phyloP scores from a whole-genome alignment of 1,140 invertebrate species.

The Bicyclus anynana region DNA sequence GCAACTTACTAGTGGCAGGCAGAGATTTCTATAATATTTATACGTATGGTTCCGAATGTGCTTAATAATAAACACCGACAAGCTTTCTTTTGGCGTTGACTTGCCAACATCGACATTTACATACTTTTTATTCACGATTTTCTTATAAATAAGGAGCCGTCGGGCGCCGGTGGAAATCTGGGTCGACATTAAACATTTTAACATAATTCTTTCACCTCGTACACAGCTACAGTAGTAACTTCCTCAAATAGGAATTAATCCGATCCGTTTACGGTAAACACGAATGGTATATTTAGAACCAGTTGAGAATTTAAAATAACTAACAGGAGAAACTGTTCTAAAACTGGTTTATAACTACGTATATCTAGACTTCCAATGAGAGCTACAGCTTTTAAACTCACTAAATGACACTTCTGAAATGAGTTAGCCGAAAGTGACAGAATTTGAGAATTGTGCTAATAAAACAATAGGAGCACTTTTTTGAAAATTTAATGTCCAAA shows the following conservation, averaged over 20 bases:
- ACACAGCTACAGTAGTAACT: slow-evolving; percentile 32
- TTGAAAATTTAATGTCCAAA: no score
- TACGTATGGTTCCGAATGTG: slow-evolving; percentile 12
- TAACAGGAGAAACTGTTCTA: slow-evolving; percentile 1
- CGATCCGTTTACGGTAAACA: slow-evolving; percentile 31
- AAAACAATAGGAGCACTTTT: no score
- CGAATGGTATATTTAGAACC: slow-evolving; percentile 25
- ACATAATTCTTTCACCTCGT: slow-evolving; percentile 56
- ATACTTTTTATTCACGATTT: slow-evolving; percentile 18
- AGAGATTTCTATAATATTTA: no score
- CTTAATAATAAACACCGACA: slow-evolving; percentile 7
- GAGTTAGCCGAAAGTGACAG: no score
- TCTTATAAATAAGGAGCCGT: slow-evolving; percentile 49
- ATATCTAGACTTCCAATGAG: no score
- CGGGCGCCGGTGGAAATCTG: slow-evolving; percentile 39
- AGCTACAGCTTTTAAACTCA: no score
- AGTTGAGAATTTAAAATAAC: slow-evolving; percentile 12
- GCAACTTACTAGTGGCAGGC: no score
- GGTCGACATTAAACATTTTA: slow-evolving; percentile 56
- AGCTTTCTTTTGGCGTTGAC: neutral
- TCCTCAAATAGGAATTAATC: slow-evolving; percentile 35
- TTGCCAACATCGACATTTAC: slow-evolving; percentile 12
- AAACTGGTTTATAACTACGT: no score
- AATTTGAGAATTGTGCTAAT: no score
- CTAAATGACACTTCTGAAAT: no score